phyloP scores from a whole-genome alignment of 2,888 invertebrate species.

The Macrophya annulata region DNA sequence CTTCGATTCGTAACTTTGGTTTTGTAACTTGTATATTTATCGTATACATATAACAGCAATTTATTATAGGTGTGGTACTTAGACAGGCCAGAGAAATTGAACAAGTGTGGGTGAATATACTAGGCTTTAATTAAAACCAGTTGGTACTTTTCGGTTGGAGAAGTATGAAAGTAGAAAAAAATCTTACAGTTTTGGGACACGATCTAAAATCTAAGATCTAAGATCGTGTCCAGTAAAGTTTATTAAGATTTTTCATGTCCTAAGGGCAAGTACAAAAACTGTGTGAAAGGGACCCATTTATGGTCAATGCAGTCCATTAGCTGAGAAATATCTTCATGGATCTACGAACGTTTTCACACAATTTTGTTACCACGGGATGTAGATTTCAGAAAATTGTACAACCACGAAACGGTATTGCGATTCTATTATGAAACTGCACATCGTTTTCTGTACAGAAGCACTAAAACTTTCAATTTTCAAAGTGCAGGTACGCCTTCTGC shows the following conservation, averaged over 20 bases:
- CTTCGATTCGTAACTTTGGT: not conserved
- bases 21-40: not conserved
- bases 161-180: not conserved
- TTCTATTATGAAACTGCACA: too few species aligned
- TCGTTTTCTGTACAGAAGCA: too few species aligned
- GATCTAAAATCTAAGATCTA: too few species aligned
- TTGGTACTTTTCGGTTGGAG: not conserved
- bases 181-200: not conserved
- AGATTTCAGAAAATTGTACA: too few species aligned
- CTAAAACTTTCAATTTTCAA: not conserved
- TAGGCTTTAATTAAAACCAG: slow-evolving; percentile 22
- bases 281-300: not conserved
- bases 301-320: not conserved
- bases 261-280: not conserved
- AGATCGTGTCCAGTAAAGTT: too few species aligned
- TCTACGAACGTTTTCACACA: too few species aligned
- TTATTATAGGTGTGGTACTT: not conserved
- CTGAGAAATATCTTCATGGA: not conserved
- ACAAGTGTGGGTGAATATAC: not conserved
- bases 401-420: too few species aligned
- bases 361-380: not conserved
- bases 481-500: not conserved
- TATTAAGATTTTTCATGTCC: not conserved
- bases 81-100: not conserved
- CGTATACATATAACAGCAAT: not conserved